A percentile compares a stretch with the other conserved stretches of the same genome.
Evolutionary conservation across 2,113 vertebrate genomes (phyloP).

Genomic region (Pachypanchax playfairii): DNA sequence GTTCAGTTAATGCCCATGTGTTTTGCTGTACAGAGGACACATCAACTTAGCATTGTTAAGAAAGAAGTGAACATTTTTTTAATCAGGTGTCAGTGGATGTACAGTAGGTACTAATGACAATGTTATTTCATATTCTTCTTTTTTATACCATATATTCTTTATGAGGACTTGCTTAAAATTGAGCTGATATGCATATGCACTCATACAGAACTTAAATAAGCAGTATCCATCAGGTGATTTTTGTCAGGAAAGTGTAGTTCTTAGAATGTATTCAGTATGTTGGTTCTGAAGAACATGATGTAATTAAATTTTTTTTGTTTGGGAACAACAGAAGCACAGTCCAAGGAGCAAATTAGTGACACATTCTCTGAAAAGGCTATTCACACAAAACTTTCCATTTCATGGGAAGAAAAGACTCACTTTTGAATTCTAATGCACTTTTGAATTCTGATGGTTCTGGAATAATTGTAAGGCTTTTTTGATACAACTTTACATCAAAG

Average conservation of each 20-base stretch:
- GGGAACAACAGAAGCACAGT: neutral
- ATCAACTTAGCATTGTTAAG: no score
- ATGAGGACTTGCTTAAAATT: no score
- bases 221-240: neutral
- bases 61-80: no score
- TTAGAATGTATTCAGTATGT: neutral
- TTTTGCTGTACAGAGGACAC: no score
- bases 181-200: no score
- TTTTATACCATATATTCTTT: no score
- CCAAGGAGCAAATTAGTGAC: neutral
- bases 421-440: neutral
- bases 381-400: constrained; percentile 8
- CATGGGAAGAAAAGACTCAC: neutral
- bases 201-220: no score
- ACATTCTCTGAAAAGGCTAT: constrained; percentile 5
- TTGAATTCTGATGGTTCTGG: neutral
- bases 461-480: neutral
- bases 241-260: neutral
- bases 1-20: no score
- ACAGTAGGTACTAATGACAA: no score
- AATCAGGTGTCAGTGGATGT: no score
- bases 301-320: neutral
- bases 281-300: neutral
- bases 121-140: no score
- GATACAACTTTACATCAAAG: neutral